Percentiles rank a stretch among this genome's conserved stretches.
These are phyloP conservation scores for Pollenia amentaria DNA, from an alignment of 2,888 invertebrate genomes.

Conservation along the genomic window DNA sequence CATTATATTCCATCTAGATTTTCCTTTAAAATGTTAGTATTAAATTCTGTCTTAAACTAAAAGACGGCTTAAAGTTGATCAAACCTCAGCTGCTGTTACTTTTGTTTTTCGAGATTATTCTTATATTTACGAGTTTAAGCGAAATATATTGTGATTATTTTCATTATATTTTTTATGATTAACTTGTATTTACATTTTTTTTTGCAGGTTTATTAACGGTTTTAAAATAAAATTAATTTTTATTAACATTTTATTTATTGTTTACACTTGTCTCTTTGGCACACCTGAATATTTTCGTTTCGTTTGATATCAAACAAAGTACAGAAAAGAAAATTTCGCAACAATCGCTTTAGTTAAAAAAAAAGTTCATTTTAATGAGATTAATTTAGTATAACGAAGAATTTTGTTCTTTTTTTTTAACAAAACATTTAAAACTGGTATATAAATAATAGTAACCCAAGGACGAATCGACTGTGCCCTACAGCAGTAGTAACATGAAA, in stretches of 20 bases:
- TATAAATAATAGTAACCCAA: not conserved
- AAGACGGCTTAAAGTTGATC: not conserved
- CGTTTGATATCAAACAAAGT: slow-evolving; percentile 7
- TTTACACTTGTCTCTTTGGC: slow-evolving; percentile 68
- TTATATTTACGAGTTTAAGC: slow-evolving; percentile 15
- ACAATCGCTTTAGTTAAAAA: slow-evolving; percentile 29
- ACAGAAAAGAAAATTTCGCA: slow-evolving; percentile 55
- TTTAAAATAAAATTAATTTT: slow-evolving; percentile 58
- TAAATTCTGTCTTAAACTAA: not conserved
- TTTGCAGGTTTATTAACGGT: slow-evolving; percentile 45
- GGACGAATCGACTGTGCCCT: slow-evolving; percentile 28
- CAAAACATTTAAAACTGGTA: not conserved
- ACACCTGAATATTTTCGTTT: slow-evolving; percentile 65
- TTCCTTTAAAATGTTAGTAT: slow-evolving; percentile 1
- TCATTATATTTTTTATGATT: slow-evolving; percentile 56
- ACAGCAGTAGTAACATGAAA: not conserved
- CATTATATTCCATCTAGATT: not conserved
- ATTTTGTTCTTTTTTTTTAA: not conserved
- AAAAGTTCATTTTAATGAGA: slow-evolving; percentile 44
- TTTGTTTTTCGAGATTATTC: slow-evolving; percentile 13
- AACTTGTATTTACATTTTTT: slow-evolving; percentile 64
- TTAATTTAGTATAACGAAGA: slow-evolving; percentile 31
- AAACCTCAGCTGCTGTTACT: slow-evolving; percentile 31
- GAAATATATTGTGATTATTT: slow-evolving; percentile 29
- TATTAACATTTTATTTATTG: slow-evolving; percentile 67